These are phyloP conservation scores for Ornithorhynchus anatinus DNA, from an alignment of 2,113 vertebrate genomes.

Conservation along the genomic window DNA sequence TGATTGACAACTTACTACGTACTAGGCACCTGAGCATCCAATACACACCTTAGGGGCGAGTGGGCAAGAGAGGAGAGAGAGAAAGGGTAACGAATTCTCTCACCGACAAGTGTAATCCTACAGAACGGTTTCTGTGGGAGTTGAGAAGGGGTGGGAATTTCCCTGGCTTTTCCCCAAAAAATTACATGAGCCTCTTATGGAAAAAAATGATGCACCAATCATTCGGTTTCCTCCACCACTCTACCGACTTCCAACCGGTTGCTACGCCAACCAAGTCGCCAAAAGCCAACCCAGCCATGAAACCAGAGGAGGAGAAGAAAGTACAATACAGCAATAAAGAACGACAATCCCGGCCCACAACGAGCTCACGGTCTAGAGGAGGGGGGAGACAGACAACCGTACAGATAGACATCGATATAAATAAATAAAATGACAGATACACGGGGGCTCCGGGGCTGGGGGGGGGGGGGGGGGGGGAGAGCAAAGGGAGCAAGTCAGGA, in stretches of 20 bases:
- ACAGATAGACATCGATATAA: no score
- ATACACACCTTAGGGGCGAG: neutral
- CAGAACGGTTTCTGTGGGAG: neutral
- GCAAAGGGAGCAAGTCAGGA: neutral
- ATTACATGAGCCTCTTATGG: neutral
- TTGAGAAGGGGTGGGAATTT: neutral
- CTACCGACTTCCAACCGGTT: slow-evolving; percentile 17
- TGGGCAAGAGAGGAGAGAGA: neutral
- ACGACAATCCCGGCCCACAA: neutral
- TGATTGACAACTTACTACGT: no score
- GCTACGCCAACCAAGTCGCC: neutral
- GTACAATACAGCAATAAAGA: no score
- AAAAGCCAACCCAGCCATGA: neutral
- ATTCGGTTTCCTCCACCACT: neutral
- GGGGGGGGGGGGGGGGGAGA: neutral
- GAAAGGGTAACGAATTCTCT: neutral
- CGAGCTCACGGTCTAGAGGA: no score
- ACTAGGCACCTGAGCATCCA: no score
- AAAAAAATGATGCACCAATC: neutral
- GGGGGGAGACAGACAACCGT: neutral
- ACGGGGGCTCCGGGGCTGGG: neutral
- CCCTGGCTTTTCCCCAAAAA: neutral
- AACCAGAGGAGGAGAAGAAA: neutral
- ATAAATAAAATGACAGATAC: no score
- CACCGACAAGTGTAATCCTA: neutral